These are phyloP conservation scores for Menidia menidia DNA, from an alignment of 2,797 vertebrate genomes.

Conservation along the genomic window DNA sequence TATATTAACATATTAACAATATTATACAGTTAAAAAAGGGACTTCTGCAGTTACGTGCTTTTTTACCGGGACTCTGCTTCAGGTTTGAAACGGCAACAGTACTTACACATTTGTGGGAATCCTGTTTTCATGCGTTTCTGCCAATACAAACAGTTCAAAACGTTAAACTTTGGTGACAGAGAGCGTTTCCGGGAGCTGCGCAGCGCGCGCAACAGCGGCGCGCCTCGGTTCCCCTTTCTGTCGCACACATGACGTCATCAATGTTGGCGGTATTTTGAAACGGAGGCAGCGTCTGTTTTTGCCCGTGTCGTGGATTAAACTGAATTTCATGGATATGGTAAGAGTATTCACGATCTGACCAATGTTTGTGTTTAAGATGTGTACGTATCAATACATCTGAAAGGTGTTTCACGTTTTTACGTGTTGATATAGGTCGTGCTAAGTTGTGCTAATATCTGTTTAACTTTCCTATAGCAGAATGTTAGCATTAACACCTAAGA, in stretches of 20 bases:
- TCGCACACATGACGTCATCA: conserved; percentile 55
- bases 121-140: too few species aligned
- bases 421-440: neutral
- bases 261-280: conserved; percentile 79
- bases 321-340: conserved; percentile 10
- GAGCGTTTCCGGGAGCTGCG: conserved; percentile 12
- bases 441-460: neutral
- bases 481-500: neutral
- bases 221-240: neutral
- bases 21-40: too few species aligned
- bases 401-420: too few species aligned
- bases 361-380: accelerated
- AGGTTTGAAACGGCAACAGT: too few species aligned
- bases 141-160: too few species aligned
- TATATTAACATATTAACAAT: too few species aligned
- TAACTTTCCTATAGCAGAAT: neutral
- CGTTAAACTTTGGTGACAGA: too few species aligned
- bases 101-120: too few species aligned
- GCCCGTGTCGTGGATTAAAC: neutral
- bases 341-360: too few species aligned
- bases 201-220: conserved; percentile 40
- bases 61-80: too few species aligned
- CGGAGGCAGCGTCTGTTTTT: neutral
- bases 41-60: too few species aligned
- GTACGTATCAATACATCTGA: neutral